phyloP scores from a whole-genome alignment of 2,888 invertebrate species.

The Alsophila aescularia region DNA sequence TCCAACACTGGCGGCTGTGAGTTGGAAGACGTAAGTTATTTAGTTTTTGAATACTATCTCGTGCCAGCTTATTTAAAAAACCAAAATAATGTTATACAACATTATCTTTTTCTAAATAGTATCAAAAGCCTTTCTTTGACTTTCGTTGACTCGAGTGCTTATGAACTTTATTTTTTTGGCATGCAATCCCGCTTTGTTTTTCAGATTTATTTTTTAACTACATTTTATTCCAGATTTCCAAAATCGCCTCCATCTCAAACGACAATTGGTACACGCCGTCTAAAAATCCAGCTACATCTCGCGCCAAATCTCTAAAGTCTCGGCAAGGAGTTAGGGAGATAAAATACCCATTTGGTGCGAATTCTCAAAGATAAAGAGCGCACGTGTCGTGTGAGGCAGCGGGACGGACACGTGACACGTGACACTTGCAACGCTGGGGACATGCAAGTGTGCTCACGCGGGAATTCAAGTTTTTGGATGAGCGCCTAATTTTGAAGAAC shows the following conservation, averaged over 20 bases:
- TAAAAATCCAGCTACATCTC: constrained; percentile 23
- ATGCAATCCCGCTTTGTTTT: not conserved
- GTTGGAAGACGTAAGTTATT: too few relatives aligned
- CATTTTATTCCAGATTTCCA: constrained; percentile 11
- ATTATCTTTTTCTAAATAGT: too few relatives aligned
- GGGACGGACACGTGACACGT: constrained; percentile 7
- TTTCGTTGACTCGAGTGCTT: too few relatives aligned
- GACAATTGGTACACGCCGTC: constrained; percentile 22
- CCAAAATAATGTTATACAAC: too few relatives aligned
- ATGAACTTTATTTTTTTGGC: too few relatives aligned
- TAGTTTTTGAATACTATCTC: too few relatives aligned
- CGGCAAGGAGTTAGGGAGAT: constrained; percentile 31
- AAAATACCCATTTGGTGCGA: constrained; percentile 37
- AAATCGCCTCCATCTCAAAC: constrained; percentile 6
- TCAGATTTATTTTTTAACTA: not conserved
- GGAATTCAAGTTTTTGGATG: constrained; percentile 26
- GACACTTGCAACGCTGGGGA: constrained; percentile 8
- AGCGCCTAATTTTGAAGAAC: constrained; percentile 14
- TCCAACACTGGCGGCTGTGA: too few relatives aligned
- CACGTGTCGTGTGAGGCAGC: constrained; percentile 28
- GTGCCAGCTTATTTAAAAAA: too few relatives aligned
- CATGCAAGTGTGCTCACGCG: constrained; percentile 16
- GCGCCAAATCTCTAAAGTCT: constrained; percentile 31
- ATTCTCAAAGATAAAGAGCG: constrained; percentile 35
- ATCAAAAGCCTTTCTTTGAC: too few relatives aligned